Evolutionary conservation across 2,113 vertebrate genomes (phyloP), one percentile per base, ranked within the genome.

Genomic region (Mus pahari): DNA sequence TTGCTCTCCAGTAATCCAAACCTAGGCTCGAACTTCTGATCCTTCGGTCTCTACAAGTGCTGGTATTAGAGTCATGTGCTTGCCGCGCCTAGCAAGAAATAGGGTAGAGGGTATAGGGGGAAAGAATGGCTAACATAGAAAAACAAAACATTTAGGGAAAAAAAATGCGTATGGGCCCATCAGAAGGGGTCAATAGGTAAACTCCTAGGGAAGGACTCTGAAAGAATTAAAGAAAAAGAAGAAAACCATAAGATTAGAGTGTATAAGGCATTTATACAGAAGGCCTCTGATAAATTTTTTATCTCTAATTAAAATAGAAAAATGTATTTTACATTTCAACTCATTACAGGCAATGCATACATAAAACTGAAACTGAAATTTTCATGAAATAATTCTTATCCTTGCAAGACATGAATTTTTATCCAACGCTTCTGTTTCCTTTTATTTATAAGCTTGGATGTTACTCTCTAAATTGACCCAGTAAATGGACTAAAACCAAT

Each of bases 291-390:
- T 79, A 90, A 55, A 4, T 28, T 24, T 78, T 11, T 78, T 5
- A 90, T 42, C 79, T 10, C 33, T 64, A 87, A 70, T 42, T 79
- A 17, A 90, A 96, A 93, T 31, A 92, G 62, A 94, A 90, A 90
- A 84, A 86, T 73, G 14, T 42, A 74, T 19, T 53, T 94, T 92
- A 92, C 26, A 79, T 79, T 97, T 95, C 64, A 94, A 71, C 39
- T 89, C 64, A 88, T 48, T 95, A 73, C n/a, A 79, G 0, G 26
- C 10, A 77, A 62, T 55, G 36, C 20, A 53, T 36, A 74, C 36
- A 86, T 89, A 92, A 94, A 94, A 96, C 70, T 45, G 17, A 89
- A 90, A 71, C 84, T 88, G 86, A 91, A 95, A 87, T 73, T 62
- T 88, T 93, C 84, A 90, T 70, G 33, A 90, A 96, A 87, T 36